Percentiles rank a stretch among this genome's conserved stretches.
Conservation (phyloP, 2,113 vertebrate species). For the Saccopteryx leptura region DNA sequence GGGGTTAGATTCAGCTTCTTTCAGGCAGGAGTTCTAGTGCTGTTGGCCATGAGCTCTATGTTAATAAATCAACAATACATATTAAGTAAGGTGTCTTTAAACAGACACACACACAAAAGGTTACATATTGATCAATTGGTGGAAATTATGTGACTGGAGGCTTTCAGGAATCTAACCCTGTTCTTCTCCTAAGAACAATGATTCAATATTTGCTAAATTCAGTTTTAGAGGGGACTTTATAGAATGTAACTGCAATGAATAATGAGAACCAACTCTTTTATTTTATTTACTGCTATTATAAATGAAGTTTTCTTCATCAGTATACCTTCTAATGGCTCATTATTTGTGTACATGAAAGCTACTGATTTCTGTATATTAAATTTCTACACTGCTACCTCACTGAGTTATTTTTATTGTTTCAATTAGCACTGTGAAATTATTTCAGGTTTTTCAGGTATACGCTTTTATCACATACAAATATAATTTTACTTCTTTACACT, state of each 20-base stretch:
- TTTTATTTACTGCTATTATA: not conserved
- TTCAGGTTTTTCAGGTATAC: not conserved
- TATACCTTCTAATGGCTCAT: not conserved
- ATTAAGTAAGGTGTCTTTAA: not conserved
- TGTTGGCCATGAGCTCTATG: not conserved
- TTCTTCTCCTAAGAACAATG: not conserved
- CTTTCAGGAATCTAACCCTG: not conserved
- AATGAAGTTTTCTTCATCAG: conserved; percentile 26
- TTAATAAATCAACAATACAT: not conserved
- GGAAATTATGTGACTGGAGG: not conserved
- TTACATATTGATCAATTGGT: not conserved
- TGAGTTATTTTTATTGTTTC: not conserved
- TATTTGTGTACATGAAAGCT: not conserved
- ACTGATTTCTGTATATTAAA: not conserved
- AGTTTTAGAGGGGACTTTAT: not conserved
- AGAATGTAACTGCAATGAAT: not conserved
- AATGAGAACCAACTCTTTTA: not conserved
- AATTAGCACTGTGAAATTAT: not conserved
- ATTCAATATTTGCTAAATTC: not conserved
- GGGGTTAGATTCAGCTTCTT: not conserved
- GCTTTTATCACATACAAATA: conserved; percentile 17
- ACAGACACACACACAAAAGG: conserved; percentile 1
- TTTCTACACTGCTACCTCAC: not conserved
- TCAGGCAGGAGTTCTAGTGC: not conserved
- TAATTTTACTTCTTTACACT: not conserved